Evolutionary conservation across 2,797 vertebrate genomes (phyloP).

Genomic region (Acomys russatus): DNA sequence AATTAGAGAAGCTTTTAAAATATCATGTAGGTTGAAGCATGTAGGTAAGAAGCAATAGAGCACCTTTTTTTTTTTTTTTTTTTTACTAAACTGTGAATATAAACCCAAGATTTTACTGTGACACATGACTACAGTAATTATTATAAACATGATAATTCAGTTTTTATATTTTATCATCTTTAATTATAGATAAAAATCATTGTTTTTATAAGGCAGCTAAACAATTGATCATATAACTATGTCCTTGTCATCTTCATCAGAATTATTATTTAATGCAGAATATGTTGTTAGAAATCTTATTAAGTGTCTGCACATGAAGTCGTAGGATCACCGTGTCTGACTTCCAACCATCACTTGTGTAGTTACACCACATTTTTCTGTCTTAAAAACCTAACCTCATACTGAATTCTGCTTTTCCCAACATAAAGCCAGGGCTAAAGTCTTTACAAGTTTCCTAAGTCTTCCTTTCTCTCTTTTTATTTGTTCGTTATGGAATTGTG

Average conservation of each 20-base stretch:
- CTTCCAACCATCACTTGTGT: not conserved
- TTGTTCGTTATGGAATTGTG: not conserved
- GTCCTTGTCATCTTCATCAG: not conserved
- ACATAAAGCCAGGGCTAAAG: not conserved
- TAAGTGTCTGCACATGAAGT: not conserved
- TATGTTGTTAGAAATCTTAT: not conserved
- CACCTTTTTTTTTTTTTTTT: not conserved
- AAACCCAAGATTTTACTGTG: not conserved
- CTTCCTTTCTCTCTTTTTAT: not conserved
- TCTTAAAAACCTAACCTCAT: not conserved
- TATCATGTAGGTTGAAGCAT: not conserved
- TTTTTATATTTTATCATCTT: slow-evolving; percentile 49
- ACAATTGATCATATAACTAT: not conserved
- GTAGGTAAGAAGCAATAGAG: not conserved
- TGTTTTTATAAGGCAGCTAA: not conserved
- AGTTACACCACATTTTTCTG: rapidly evolving
- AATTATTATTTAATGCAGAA: not conserved
- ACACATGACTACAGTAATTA: not conserved
- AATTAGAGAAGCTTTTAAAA: not conserved
- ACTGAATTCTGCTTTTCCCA: not conserved
- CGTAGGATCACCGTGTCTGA: not conserved
- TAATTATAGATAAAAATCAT: not conserved
- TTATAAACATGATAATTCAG: not conserved
- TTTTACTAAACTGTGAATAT: not conserved
- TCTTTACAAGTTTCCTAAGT: not conserved